These are phyloP conservation scores for Halesus radiatus DNA, from an alignment of 1,140 invertebrate genomes.

Conservation along the genomic window DNA sequence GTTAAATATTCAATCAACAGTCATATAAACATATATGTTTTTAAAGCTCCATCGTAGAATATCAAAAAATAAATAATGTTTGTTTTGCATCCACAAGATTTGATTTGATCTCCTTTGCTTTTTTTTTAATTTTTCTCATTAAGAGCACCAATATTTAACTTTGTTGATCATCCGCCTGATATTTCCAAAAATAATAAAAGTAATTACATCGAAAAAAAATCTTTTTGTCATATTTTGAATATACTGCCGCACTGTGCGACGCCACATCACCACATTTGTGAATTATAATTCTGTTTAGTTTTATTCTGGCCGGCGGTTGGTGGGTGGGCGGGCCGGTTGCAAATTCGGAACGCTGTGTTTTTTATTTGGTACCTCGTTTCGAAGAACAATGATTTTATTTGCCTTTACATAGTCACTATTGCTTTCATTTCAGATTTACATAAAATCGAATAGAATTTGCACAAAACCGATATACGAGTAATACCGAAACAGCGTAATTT, in stretches of 20 bases:
- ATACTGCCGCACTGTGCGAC: neutral
- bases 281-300: conserved; percentile 22
- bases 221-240: neutral
- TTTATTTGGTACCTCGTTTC: conserved; percentile 23
- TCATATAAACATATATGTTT: too few relatives aligned
- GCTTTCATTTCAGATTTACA: conserved; percentile 36
- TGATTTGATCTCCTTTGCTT: too few relatives aligned
- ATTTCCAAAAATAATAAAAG: too few relatives aligned
- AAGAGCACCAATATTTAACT: too few relatives aligned
- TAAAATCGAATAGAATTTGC: conserved; percentile 28
- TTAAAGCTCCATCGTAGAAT: too few relatives aligned
- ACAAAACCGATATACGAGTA: conserved; percentile 20
- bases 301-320: neutral
- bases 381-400: conserved; percentile 32
- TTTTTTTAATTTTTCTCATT: too few relatives aligned
- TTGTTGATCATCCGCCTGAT: too few relatives aligned
- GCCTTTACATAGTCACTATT: conserved; percentile 24
- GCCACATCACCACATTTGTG: neutral
- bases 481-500: conserved; percentile 2
- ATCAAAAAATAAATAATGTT: too few relatives aligned
- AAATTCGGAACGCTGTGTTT: conserved; percentile 22
- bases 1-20: too few relatives aligned
- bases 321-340: conserved; percentile 13
- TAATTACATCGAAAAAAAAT: too few relatives aligned
- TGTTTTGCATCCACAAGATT: too few relatives aligned